Base-by-base conservation (phyloP, 2,113 vertebrate species). In the Benitochromis conjunctus region DNA sequence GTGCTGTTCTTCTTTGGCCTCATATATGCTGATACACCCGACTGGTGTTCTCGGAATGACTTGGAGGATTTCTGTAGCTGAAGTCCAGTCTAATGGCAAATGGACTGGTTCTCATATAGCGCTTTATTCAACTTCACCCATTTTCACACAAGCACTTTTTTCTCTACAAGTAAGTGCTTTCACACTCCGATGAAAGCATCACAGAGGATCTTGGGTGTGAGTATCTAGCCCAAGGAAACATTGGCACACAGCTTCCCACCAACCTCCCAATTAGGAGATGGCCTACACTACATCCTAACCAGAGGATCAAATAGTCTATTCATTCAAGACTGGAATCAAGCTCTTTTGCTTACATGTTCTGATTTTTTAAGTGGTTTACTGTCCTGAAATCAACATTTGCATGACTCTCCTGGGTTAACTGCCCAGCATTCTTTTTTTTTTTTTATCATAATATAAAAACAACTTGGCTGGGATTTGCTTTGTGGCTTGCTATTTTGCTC, bases 31-130 rank as follows among this genome's bases (percentile, higher is more conserved):
- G 24, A 58, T 58, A 58, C 13, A 58, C 24, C 56, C 29, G 56
- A 58, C 7, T 13, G 56, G 7, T 57, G 56, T 5, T 57, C 7
- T 57, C 13, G 0, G 56, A 24, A 29, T 2, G 0, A 57, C 24
- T 57, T 57, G 4, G 7, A 57, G 55, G 7, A 57, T 57, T 29
- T 29, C 56, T 29, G 24, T 57, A 57, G 56, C 56, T 57, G 56
- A 29, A 29, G 56, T 57, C 56, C 56, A 29, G 56, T 29, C 24
- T 58, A 58, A 29, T 58, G 13, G 7, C 16, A 58, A 58, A 5
- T 58, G 29, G 7, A 58, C 13, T 29, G 13, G 56, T 58, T 29
- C 24, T 57, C 7, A 16, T 57, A 29, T 57, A 57, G 56, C 24
- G 8, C 56, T 29, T 57, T 57, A 57, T 16, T 57, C 24, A 57